Conservation (phyloP, 2,888 invertebrate genomes). For the Drosophila rellima region DNA sequence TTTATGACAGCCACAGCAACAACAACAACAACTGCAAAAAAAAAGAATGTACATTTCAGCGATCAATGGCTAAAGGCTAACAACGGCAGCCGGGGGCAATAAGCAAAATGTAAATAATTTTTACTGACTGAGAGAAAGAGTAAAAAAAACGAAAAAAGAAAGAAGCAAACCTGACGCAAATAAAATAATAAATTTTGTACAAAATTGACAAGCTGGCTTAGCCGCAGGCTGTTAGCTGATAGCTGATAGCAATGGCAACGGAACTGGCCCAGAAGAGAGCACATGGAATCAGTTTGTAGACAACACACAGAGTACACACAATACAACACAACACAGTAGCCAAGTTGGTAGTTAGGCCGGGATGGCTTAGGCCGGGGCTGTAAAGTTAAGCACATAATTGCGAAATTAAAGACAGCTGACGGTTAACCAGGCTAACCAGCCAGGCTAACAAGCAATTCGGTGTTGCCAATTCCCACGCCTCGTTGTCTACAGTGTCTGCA, state of each 20-base stretch:
- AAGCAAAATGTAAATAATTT: conserved; percentile 82
- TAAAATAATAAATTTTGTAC: conserved; percentile 81
- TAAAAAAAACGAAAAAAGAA: conserved; percentile 3
- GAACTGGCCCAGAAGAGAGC: conserved; percentile 25
- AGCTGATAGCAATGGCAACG: conserved; percentile 44
- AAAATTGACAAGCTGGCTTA: conserved; percentile 82
- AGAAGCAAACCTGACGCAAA: conserved; percentile 74
- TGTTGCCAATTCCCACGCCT: conserved; percentile 55
- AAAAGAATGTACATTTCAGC: conserved; percentile 29
- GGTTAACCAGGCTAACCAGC: conserved; percentile 16
- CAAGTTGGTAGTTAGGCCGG: conserved; percentile 74
- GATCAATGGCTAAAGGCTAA: conserved; percentile 20
- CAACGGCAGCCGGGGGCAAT: conserved; percentile 56
- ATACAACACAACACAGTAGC: conserved; percentile 69
- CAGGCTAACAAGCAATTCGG: conserved; percentile 18
- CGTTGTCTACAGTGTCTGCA: conserved; percentile 25
- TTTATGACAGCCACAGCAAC: conserved; percentile 49
- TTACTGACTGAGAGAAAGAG: conserved; percentile 10
- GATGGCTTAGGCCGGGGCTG: conserved; percentile 64
- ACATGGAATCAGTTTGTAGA: conserved; percentile 52
- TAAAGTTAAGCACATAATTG: conserved; percentile 81
- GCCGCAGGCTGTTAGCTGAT: conserved; percentile 57
- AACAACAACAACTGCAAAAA: conserved; percentile 50
- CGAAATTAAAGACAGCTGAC: conserved; percentile 71
- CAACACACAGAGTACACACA: conserved; percentile 14